phyloP scores from a whole-genome alignment of 2,888 invertebrate species.

The Troides helena region DNA sequence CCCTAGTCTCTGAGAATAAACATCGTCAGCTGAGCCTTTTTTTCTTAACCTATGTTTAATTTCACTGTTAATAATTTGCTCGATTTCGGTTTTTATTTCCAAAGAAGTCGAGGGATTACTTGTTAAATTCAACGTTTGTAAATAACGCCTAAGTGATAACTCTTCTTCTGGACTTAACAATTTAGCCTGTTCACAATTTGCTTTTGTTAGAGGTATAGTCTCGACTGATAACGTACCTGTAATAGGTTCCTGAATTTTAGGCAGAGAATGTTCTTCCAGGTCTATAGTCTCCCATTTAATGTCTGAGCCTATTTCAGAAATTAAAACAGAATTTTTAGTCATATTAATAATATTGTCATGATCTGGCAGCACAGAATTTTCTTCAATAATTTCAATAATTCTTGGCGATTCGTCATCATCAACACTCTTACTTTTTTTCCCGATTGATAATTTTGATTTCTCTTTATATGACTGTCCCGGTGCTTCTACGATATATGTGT shows the following conservation, averaged over 20 bases:
- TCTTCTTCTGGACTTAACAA: conserved; percentile 81
- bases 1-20: conserved; percentile 68
- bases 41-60: conserved; percentile 65
- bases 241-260: conserved; percentile 47
- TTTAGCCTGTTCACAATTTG: conserved; percentile 62
- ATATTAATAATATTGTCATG: conserved; percentile 41
- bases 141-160: conserved; percentile 74
- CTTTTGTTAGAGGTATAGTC: conserved; percentile 66
- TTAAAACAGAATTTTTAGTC: conserved; percentile 72
- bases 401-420: conserved; percentile 71
- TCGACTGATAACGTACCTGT: conserved; percentile 63
- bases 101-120: conserved; percentile 68
- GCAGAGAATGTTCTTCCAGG: conserved; percentile 45
- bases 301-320: conserved; percentile 84
- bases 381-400: conserved; percentile 68
- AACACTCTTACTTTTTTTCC: conserved; percentile 72
- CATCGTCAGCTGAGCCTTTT: conserved; percentile 66
- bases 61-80: conserved; percentile 69
- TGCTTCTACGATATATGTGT: conserved; percentile 65
- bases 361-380: conserved; percentile 41
- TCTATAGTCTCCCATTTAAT: conserved; percentile 80
- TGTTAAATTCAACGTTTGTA: conserved; percentile 78
- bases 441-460: conserved; percentile 56
- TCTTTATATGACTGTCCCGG: conserved; percentile 58
- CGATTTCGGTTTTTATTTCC: conserved; percentile 71